Evolutionary conservation across 2,888 invertebrate genomes (phyloP).

Genomic region (Branchellion lobata): DNA sequence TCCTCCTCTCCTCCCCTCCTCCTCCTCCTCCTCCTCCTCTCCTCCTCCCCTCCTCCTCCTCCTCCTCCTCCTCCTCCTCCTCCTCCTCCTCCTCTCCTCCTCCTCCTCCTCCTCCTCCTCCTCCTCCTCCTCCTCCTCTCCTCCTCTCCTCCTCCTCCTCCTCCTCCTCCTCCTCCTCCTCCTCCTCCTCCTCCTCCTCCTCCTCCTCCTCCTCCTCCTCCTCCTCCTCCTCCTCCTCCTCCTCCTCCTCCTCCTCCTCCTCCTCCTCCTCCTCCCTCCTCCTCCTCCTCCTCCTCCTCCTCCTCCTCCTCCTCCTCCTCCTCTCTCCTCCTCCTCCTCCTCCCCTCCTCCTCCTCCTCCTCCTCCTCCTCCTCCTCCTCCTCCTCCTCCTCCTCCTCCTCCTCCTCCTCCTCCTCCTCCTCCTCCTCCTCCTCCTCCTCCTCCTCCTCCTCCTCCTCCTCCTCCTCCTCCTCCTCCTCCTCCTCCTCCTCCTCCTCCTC

Average conservation of each 20-base stretch:
- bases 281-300: not conserved
- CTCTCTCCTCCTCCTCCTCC: not conserved
- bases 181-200: not conserved
- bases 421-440: too few species aligned
- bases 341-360: too few species aligned
- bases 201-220: slow-evolving; percentile 17
- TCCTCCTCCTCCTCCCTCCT: not conserved
- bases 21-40: not conserved
- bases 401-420: not conserved
- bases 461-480: not conserved
- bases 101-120: slow-evolving; percentile 24
- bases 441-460: not conserved
- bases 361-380: not conserved
- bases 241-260: slow-evolving; percentile 2
- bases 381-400: not conserved
- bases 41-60: slow-evolving; percentile 14
- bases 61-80: not conserved
- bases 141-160: not conserved
- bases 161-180: not conserved
- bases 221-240: not conserved
- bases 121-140: not conserved
- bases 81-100: not conserved
- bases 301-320: not conserved
- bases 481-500: not conserved
- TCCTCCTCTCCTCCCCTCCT: too few species aligned